phyloP scores from a whole-genome alignment of 2,888 invertebrate genomes.

The Torymus auratus region DNA sequence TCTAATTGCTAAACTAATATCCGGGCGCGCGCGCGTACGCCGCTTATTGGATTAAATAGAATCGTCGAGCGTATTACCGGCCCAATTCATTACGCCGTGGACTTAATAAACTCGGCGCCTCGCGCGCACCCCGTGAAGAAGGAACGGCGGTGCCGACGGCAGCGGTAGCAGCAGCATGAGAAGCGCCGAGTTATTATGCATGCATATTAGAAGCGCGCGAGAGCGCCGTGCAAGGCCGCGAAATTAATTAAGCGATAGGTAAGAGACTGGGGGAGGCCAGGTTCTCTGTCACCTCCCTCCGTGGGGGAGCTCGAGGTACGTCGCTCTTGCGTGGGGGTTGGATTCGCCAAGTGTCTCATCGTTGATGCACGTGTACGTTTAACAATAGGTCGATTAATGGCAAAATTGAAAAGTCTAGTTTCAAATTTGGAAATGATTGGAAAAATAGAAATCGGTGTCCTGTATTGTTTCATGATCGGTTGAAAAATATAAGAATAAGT shows the following conservation, averaged over 20 bases:
- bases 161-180: too few relatives aligned
- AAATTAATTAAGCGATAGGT: slow-evolving; percentile 63
- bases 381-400: too few relatives aligned
- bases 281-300: slow-evolving; percentile 26
- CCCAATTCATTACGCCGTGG: slow-evolving; percentile 61
- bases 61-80: slow-evolving; percentile 60
- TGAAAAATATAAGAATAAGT: too few relatives aligned
- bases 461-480: too few relatives aligned
- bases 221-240: slow-evolving; percentile 52
- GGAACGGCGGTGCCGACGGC: neutral
- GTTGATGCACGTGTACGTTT: too few relatives aligned
- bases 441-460: too few relatives aligned
- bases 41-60: slow-evolving; percentile 64
- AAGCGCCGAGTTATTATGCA: slow-evolving; percentile 35
- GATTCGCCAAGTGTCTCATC: too few relatives aligned
- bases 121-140: neutral
- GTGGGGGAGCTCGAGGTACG: neutral
- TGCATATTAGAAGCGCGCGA: slow-evolving; percentile 30
- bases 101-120: slow-evolving; percentile 61
- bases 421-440: too few relatives aligned
- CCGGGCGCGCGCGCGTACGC: slow-evolving; percentile 48
- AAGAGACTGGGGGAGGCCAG: slow-evolving; percentile 14
- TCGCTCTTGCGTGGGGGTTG: too few relatives aligned
- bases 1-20: slow-evolving; percentile 65
- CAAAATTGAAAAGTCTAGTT: too few relatives aligned